phyloP scores from a whole-genome alignment of 2,888 invertebrate species.

The Prenolepis imparis region DNA sequence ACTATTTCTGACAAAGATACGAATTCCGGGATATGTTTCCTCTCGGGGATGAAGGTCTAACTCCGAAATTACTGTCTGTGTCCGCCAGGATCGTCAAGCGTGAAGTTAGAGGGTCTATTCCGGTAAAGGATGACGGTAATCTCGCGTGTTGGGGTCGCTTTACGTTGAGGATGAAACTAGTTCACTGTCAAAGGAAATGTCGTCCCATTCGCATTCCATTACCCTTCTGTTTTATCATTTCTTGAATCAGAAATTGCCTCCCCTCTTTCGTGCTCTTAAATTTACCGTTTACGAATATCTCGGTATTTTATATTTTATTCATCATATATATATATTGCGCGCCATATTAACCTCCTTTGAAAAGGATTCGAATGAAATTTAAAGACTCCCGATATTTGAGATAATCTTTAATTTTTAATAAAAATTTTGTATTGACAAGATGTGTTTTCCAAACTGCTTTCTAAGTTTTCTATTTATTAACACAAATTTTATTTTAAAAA shows the following conservation, averaged over 20 bases:
- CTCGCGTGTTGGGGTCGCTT: conserved; percentile 26
- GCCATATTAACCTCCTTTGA: neutral
- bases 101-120: conserved; percentile 53
- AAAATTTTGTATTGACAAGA: neutral
- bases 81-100: conserved; percentile 32
- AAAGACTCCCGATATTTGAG: neutral
- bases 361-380: neutral
- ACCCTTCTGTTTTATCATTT: conserved; percentile 35
- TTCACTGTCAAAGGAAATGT: conserved; percentile 43
- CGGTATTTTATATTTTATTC: neutral
- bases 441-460: neutral
- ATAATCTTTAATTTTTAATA: neutral
- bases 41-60: conserved; percentile 34
- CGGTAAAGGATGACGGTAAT: conserved; percentile 58
- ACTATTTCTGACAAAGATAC: conserved; percentile 1
- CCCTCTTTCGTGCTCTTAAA: conserved; percentile 7
- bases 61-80: conserved; percentile 40
- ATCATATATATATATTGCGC: too few relatives aligned
- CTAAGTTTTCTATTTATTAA: neutral
- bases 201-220: conserved; percentile 39
- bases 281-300: neutral
- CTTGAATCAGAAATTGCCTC: conserved; percentile 35
- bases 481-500: neutral
- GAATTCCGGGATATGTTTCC: conserved; percentile 27
- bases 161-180: conserved; percentile 35